phyloP scores from a whole-genome alignment of 2,797 vertebrate species.

The Hippocampus kuda region DNA sequence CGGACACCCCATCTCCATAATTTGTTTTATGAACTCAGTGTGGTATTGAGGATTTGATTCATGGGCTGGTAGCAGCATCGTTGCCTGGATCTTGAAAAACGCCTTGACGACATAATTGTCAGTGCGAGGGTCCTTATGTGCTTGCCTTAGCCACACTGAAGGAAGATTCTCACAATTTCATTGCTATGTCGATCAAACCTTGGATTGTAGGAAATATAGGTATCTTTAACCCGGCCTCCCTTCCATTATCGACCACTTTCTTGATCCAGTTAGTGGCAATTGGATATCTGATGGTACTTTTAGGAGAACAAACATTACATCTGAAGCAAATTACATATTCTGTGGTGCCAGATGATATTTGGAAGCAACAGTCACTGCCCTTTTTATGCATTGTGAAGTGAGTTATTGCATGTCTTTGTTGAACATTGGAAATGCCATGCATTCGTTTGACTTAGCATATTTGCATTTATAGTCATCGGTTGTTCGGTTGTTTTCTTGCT shows the following conservation, averaged over 20 bases:
- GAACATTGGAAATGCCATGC: neutral
- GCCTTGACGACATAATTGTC: slow-evolving; percentile 32
- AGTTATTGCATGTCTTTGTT: slow-evolving; percentile 7
- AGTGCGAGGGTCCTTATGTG: slow-evolving; percentile 23
- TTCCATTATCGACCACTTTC: slow-evolving; percentile 33
- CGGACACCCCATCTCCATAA: slow-evolving; percentile 46
- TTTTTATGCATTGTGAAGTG: slow-evolving; percentile 9
- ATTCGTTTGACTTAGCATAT: neutral
- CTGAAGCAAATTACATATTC: slow-evolving; percentile 35
- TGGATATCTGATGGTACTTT: slow-evolving; percentile 49
- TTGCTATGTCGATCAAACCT: slow-evolving; percentile 25
- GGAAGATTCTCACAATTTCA: slow-evolving; percentile 30
- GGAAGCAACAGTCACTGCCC: slow-evolving; percentile 29
- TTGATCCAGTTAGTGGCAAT: slow-evolving; percentile 46
- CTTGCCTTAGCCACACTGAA: slow-evolving; percentile 13
- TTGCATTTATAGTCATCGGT: neutral
- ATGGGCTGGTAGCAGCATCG: slow-evolving; percentile 28
- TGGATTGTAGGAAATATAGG: slow-evolving; percentile 33
- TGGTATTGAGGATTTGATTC: slow-evolving; percentile 45
- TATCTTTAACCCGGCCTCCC: slow-evolving; percentile 23
- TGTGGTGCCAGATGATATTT: slow-evolving; percentile 36
- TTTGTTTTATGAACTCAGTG: slow-evolving; percentile 53
- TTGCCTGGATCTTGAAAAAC: slow-evolving; percentile 38
- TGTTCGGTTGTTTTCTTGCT: neutral
- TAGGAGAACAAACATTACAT: slow-evolving; percentile 26